These are phyloP conservation scores for Stenoptilia bipunctidactyla DNA, from an alignment of 2,888 invertebrate genomes.

Conservation along the genomic window DNA sequence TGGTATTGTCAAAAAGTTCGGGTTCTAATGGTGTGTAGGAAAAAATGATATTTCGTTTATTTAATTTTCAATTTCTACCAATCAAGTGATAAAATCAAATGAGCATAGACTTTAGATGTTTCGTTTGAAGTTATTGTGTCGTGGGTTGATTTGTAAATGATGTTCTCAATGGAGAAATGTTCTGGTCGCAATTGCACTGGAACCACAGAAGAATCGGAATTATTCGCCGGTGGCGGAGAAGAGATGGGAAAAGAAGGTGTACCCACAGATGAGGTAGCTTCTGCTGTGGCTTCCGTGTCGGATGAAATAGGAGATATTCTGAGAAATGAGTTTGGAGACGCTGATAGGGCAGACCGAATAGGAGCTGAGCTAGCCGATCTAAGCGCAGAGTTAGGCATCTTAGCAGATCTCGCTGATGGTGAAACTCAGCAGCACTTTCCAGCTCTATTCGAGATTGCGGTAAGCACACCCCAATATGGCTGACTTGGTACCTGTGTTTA, in stretches of 20 bases:
- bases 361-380: constrained; percentile 56
- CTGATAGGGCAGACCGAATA: constrained; percentile 50
- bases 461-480: constrained; percentile 42
- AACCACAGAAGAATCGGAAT: constrained; percentile 36
- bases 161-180: constrained; percentile 65
- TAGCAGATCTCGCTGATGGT: constrained; percentile 54
- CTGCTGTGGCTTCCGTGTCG: constrained; percentile 55
- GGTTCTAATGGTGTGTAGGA: constrained; percentile 48
- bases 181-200: constrained; percentile 44
- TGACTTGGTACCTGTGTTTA: constrained; percentile 15
- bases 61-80: constrained; percentile 39
- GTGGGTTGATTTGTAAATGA: constrained; percentile 55
- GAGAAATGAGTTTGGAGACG: constrained; percentile 57
- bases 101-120: constrained; percentile 60
- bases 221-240: constrained; percentile 41
- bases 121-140: constrained; percentile 47
- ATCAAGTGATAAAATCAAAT: constrained; percentile 45
- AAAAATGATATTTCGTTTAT: constrained; percentile 61
- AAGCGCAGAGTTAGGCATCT: constrained; percentile 53
- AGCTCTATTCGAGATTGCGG: constrained; percentile 57
- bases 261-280: constrained; percentile 50
- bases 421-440: constrained; percentile 52
- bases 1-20: constrained; percentile 70
- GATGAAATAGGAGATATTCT: constrained; percentile 62
- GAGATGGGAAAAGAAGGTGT: constrained; percentile 36